Conservation (phyloP, 1,140 invertebrate genomes). For the Brevipalpus yothersi region DNA sequence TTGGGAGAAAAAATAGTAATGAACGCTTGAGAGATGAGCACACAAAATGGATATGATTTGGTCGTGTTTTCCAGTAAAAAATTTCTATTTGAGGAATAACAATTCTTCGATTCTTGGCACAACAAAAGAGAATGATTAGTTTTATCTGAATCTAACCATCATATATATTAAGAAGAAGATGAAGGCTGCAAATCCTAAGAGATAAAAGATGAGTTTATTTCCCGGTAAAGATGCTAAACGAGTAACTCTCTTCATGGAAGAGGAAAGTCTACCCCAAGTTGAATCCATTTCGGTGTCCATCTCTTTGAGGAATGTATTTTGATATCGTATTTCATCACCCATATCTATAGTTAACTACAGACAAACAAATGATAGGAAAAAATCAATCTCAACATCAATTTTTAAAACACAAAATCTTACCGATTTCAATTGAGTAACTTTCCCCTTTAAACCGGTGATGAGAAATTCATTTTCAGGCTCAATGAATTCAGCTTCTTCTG, state of each 20-base stretch:
- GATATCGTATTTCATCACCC: slow-evolving; percentile 57
- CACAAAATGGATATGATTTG: too few species aligned
- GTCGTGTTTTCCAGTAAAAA: too few species aligned
- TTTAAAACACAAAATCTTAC: not conserved
- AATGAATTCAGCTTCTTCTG: too few species aligned
- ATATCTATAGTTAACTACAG: slow-evolving; percentile 51
- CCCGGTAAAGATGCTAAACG: slow-evolving; percentile 49
- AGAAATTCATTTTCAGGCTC: not conserved
- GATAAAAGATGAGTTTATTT: slow-evolving; percentile 36
- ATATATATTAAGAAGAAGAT: slow-evolving; percentile 48
- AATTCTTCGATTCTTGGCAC: too few species aligned
- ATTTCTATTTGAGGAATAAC: too few species aligned
- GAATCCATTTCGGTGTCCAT: slow-evolving; percentile 66
- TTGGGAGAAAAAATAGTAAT: too few species aligned
- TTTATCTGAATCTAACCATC: slow-evolving; percentile 22
- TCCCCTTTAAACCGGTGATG: not conserved
- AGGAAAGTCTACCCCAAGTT: slow-evolving; percentile 49
- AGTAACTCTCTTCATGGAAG: slow-evolving; percentile 48
- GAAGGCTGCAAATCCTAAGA: slow-evolving; percentile 21
- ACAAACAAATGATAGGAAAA: not conserved
- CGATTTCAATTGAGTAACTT: not conserved
- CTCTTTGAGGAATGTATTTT: slow-evolving; percentile 45
- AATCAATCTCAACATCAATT: not conserved
- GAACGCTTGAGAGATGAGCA: too few species aligned
- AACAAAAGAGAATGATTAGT: too few species aligned